Evolutionary conservation across 1,140 invertebrate genomes (phyloP).

Genomic region (Trinorchestia longiramus): DNA sequence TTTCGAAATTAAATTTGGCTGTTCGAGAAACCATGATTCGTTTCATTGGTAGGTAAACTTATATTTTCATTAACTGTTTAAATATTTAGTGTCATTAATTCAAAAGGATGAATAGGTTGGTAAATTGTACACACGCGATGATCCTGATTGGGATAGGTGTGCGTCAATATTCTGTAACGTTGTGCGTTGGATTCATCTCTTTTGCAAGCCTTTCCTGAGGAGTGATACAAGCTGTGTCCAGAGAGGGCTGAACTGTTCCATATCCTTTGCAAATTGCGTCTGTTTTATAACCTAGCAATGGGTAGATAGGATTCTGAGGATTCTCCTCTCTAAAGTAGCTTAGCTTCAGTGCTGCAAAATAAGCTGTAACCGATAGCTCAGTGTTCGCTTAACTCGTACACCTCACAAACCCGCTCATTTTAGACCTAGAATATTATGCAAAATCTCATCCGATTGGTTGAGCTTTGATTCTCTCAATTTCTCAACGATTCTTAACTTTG

Average conservation of each 20-base stretch:
- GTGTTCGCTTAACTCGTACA: background rate
- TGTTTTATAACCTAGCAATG: background rate
- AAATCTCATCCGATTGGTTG: too few species aligned
- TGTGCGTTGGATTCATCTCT: background rate
- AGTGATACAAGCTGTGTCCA: background rate
- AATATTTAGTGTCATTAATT: background rate
- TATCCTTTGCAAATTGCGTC: background rate
- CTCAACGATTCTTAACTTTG: too few species aligned
- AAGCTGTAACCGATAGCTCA: background rate
- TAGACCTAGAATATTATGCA: background rate
- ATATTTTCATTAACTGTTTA: background rate
- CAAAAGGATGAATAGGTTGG: background rate
- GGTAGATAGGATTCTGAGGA: background rate
- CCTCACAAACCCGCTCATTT: background rate
- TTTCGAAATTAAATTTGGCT: background rate
- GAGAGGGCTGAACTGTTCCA: background rate
- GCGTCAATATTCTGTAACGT: background rate
- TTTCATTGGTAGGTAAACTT: background rate
- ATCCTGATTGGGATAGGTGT: background rate
- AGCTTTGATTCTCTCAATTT: too few species aligned
- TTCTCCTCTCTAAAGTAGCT: background rate
- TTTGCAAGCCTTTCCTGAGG: background rate
- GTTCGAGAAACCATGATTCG: background rate
- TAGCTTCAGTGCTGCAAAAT: background rate
- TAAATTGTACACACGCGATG: background rate